phyloP scores from a whole-genome alignment of 2,113 vertebrate genomes.

The Labrus mixtus region DNA sequence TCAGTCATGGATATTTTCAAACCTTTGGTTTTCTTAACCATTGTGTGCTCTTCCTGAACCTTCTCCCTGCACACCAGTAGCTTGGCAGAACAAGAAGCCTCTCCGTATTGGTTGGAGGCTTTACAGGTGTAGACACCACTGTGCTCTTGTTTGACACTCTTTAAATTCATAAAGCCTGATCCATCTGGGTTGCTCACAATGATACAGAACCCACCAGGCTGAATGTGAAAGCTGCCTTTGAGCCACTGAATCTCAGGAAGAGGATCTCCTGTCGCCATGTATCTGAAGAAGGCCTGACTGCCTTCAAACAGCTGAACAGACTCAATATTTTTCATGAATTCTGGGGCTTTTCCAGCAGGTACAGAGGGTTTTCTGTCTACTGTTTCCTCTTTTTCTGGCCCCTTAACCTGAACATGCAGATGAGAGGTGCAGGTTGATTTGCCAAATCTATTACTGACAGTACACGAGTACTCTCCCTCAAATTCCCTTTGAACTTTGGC shows the following conservation, averaged over 20 bases:
- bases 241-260: constrained; percentile 87
- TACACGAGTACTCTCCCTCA: constrained; percentile 90
- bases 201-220: constrained; percentile 66
- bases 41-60: constrained; percentile 54
- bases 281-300: constrained; percentile 85
- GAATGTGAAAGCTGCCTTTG: constrained; percentile 79
- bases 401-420: constrained; percentile 81
- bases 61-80: constrained; percentile 78
- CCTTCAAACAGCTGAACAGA: constrained; percentile 77
- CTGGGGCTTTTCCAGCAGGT: constrained; percentile 76
- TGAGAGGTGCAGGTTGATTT: constrained; percentile 82
- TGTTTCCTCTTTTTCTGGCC: constrained; percentile 37
- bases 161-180: constrained; percentile 86
- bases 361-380: not conserved
- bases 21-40: constrained; percentile 61
- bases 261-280: constrained; percentile 83
- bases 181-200: constrained; percentile 83
- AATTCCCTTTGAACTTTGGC: constrained; percentile 76
- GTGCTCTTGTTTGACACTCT: constrained; percentile 80
- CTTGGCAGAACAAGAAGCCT: constrained; percentile 84
- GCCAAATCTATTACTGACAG: constrained; percentile 86
- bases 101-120: constrained; percentile 84
- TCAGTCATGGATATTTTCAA: constrained; percentile 71
- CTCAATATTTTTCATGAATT: constrained; percentile 82
- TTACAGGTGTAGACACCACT: constrained; percentile 86